Base-by-base conservation (phyloP, 1,140 invertebrate genomes). In the Drosophila carrolli region DNA sequence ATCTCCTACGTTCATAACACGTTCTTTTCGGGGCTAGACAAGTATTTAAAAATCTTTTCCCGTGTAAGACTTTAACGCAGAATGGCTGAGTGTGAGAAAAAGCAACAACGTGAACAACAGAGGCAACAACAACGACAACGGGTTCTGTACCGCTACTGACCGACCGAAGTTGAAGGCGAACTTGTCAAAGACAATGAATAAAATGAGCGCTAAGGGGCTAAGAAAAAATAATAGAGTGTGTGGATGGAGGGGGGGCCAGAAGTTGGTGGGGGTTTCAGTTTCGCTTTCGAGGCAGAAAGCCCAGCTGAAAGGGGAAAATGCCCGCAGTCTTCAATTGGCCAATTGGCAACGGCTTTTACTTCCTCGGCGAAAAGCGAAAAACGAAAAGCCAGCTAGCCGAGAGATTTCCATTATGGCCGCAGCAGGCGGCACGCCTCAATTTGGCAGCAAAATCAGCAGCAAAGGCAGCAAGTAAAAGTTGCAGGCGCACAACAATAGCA, bases 131-230 rank as follows among this genome's bases (percentile, higher is more conserved):
- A 70, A 50, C 74, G 65, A 43, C 74, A 67, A 86, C 82, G 78
- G 66, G 78, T 84, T 80, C 74, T 85, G 65, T 74, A 47, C 51
- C 58, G 61, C 56, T 54, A 60, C 71, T 88, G 79, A 63, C 82
- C 62, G 75, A 75, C 63, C 59, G 77, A 88, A 88, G 83, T 88
- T 88, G 83, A 88, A 88, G 83, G 83, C 83, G 77, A 88, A 88
- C 83, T 60, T 89, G 84, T 89, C 83, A 88, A 89, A 89, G 84
- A 88, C 83, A 89, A 89, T 89, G 84, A 77, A 77, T 53, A 75
- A 58, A 54, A 40, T 61, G 50, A 62, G 37, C 19, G 13, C 50
- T 23, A 8, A 7, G 32, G 14, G n/a, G n/a, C 10, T 47, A 71
- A 54, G 71, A 50, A 46, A 32, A 59, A 32, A 74, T 63, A 75